phyloP scores from a whole-genome alignment of 2,113 vertebrate genomes.

The Morone saxatilis region DNA sequence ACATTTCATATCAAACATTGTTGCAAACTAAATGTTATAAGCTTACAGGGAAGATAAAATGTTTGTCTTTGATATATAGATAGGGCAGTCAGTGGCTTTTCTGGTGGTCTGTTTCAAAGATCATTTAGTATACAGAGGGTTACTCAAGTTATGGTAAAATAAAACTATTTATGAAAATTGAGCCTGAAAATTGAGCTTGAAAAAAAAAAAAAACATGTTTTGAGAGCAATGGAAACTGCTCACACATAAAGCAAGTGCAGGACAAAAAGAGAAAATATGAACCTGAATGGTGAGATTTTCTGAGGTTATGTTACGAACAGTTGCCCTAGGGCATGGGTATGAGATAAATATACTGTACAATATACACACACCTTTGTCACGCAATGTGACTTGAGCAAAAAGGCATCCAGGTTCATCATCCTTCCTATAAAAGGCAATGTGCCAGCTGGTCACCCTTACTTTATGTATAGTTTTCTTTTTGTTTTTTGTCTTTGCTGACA shows the following conservation, averaged over 20 bases:
- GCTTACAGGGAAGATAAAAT: neutral
- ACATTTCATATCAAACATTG: neutral
- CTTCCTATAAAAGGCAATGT: slow-evolving; percentile 24
- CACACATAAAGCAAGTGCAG: slow-evolving; percentile 21
- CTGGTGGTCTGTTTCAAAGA: slow-evolving; percentile 1
- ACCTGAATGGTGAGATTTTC: slow-evolving; percentile 76
- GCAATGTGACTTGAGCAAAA: slow-evolving; percentile 62
- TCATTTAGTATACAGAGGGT: neutral
- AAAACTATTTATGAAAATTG: slow-evolving; percentile 7
- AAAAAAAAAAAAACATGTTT: slow-evolving; percentile 7
- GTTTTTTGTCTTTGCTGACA: neutral
- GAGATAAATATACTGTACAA: slow-evolving; percentile 69
- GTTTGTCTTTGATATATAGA: neutral
- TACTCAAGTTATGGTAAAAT: neutral
- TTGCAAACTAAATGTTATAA: slow-evolving; percentile 13
- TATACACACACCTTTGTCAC: slow-evolving; percentile 73
- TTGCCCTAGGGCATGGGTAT: slow-evolving; percentile 56
- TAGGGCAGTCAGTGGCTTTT: neutral
- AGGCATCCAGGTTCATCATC: slow-evolving; percentile 37
- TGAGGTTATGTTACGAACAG: slow-evolving; percentile 61
- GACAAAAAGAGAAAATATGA: slow-evolving; percentile 63
- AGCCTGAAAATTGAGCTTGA: neutral
- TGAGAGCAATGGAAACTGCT: slow-evolving; percentile 8
- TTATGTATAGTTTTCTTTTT: neutral
- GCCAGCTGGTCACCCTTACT: neutral